phyloP scores from a whole-genome alignment of 2,113 vertebrate species.

The Hippocampus zosterae region DNA sequence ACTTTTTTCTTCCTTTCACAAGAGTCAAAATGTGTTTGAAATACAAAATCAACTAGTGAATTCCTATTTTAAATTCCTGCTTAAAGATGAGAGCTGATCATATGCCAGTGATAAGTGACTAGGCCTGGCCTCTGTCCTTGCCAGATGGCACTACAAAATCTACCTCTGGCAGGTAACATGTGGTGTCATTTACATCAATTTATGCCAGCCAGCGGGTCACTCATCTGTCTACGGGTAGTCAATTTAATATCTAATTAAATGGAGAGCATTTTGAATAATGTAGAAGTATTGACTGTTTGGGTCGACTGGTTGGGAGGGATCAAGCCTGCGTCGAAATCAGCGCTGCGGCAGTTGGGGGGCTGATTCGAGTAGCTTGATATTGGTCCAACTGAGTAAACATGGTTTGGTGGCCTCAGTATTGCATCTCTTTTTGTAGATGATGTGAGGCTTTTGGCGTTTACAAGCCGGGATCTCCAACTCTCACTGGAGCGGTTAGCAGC shows the following conservation, averaged over 20 bases:
- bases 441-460: too few species aligned
- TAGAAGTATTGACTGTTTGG: constrained; percentile 67
- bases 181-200: constrained; percentile 70
- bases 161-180: constrained; percentile 38
- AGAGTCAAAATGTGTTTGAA: constrained; percentile 18
- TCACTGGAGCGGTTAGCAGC: too few species aligned
- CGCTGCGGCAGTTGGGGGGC: constrained; percentile 21
- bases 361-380: constrained; percentile 24
- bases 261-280: constrained; percentile 75
- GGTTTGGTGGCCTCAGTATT: neutral
- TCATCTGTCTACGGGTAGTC: constrained; percentile 70
- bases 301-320: constrained; percentile 24
- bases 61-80: neutral
- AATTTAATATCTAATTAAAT: constrained; percentile 79
- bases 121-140: constrained; percentile 50
- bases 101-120: constrained; percentile 39
- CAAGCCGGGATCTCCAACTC: too few species aligned
- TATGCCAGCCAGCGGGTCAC: constrained; percentile 57
- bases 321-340: constrained; percentile 56
- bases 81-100: constrained; percentile 15
- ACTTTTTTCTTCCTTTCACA: constrained; percentile 42
- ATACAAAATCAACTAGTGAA: constrained; percentile 14
- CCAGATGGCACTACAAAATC: constrained; percentile 49
- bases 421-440: too few species aligned
- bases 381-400: constrained; percentile 13